Base-by-base conservation (phyloP, 2,888 invertebrate genomes). In the Minunthozetes semirufus region DNA sequence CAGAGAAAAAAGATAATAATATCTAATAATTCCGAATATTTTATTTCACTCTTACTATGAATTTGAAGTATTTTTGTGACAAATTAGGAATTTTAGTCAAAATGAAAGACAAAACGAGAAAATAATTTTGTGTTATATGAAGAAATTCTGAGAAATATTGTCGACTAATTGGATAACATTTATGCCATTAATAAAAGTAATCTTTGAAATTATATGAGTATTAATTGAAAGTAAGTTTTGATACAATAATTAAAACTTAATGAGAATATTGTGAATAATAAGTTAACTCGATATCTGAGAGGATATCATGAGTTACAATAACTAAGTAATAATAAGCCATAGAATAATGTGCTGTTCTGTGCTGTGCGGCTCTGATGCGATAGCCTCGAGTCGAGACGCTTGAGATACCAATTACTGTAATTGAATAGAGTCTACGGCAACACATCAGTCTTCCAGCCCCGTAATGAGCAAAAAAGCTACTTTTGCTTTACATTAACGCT, bases 381-480 rank as follows among this genome's bases (percentile, higher is more conserved):
- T 68, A 68, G 68, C 68, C 68, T 22, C n/a, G 68, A 68, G 68
- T 42, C n/a, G 68, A 38, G 68, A 38, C 42, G 29, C 33, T 61
- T 61, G 38, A 68, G 68, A 68, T 68, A 68, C 68, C 68, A 68
- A 68, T 68, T 68, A 68, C 68, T 19, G 68, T 68, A 68, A 68
- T 68, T 68, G 68, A 68, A 68, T 68, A 15, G 22, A 42, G 29
- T 27, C 13, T 11, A 68, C 17, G 42, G 42, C 68, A 68, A 68
- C 68, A 68, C 68, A 68, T 68, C 63, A n/a, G 19, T 68, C 68
- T 68, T 42, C 42, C 68, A 68, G 68, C 19, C 8, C 38, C 33
- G 33, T 68, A 68, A 68, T 68, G 68, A 68, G 68, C 68, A 68
- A 68, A 68, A 68, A 68, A 68, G 68, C 68, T 68, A 68, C 68